Conservation (phyloP, 2,797 vertebrate species). For the Bryconaethiops microstoma region DNA sequence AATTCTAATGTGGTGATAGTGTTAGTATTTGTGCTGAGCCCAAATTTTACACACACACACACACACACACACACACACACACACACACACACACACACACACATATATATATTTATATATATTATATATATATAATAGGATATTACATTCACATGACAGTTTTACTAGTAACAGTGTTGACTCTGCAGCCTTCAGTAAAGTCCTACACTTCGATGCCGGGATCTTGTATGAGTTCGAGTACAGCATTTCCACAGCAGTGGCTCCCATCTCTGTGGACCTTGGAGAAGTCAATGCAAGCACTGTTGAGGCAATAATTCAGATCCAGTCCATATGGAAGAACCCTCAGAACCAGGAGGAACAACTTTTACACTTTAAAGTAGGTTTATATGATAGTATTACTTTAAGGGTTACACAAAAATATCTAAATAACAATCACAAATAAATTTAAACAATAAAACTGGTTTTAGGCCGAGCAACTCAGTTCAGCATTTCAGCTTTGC, state of each 20-base stretch:
- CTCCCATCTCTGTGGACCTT: slow-evolving; percentile 31
- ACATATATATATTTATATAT: no score
- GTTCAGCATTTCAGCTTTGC: neutral
- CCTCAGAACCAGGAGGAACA: slow-evolving; percentile 32
- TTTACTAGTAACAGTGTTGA: slow-evolving; percentile 4
- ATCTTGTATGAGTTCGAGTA: slow-evolving; percentile 43
- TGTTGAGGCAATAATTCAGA: slow-evolving; percentile 13
- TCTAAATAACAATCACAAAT: neutral
- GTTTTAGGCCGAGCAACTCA: no score
- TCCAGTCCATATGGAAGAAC: slow-evolving; percentile 35
- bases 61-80: no score
- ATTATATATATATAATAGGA: neutral
- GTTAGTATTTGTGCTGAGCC: neutral
- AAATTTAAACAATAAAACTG: no score
- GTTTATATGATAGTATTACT: neutral
- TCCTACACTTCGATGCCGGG: slow-evolving; percentile 31
- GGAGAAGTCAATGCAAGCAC: slow-evolving; percentile 2
- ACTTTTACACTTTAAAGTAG: slow-evolving; percentile 32
- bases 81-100: no score
- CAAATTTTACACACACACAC: no score
- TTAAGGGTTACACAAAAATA: neutral
- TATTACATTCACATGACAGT: neutral
- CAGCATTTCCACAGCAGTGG: slow-evolving; percentile 19
- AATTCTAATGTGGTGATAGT: neutral
- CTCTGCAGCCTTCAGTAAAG: slow-evolving; percentile 15